Evolutionary conservation across 1,140 invertebrate genomes (phyloP), one percentile per base, ranked within the genome.

Genomic region (Nilaparvata lugens): DNA sequence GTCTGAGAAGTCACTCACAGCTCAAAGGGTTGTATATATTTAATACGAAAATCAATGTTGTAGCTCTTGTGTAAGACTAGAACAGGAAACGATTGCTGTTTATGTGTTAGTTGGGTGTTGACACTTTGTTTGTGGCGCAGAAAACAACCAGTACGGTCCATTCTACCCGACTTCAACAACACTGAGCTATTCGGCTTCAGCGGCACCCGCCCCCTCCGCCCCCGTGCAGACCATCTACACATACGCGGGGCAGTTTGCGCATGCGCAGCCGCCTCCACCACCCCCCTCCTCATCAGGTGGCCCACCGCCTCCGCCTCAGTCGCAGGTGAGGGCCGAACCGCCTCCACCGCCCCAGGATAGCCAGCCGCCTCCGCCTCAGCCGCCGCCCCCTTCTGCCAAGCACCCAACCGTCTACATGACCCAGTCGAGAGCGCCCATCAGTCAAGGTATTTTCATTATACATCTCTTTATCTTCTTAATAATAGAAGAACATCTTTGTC

Each of bases 181-280:
- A 16, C 72, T 60, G 18, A 60, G 59, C 28, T 60, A 60, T 16
- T 60, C 59, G 18, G 28, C 53, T 35, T 55, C 53, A 9, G 28
- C 23, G 19, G 28, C 53, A 6, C 35, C 52, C 21, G 48, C 51
- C 13, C 16, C 48, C 24, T 2, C 25, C 19, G 11, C 28, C 35
- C 21, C 16, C 23, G 43, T 51, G 4, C 25, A 72, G 58, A 70
- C 67, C 18, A 71, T 72, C 4, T 75, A 74, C 52, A 71, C 67
- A 56, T 74, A 74, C 65, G 67, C 68, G 13, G 64, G 68, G 48
- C 68, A 69, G 3, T 73, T 75, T 18, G 73, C 74, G 40, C 69
- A 63, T 14, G 45, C 45, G 16, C 58, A 59, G 56, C 35, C 31
- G 31, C 42, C 48, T 55, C 54, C 45, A 42, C 58, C 52, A 28